Base-by-base conservation (phyloP, 2,797 vertebrate genomes). In the Onychomys arenicola region DNA sequence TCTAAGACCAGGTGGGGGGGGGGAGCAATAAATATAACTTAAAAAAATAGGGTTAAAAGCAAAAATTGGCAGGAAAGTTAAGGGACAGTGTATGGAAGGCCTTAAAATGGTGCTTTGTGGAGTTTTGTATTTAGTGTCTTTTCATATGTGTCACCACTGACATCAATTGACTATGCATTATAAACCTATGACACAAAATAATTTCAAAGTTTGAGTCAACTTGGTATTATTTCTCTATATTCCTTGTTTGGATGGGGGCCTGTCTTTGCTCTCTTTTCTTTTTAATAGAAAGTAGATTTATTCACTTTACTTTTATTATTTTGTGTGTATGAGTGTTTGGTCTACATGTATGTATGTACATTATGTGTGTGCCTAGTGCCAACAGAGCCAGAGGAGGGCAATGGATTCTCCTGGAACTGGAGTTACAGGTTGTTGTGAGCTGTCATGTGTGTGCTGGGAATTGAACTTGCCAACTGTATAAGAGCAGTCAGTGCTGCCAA, bases 161-260 rank as follows among this genome's bases (percentile, higher is more conserved):
- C 71, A 32, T 89, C 9, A 67, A 69, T 55, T 82, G 21, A 17
- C 29, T 67, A n/a, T 29, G 23, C 21, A 94, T 27, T 59, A 46
- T 91, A 32, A 94, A 63, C 43, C 25, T 65, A 61, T 55, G 87
- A 63, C 0, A 63, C 29, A 86, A 89, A 87, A n/a, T 90, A 88
- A 73, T 85, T 85, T 81, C 67, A 90, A 57, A 91, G 12, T 92
- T 80, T 83, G n/a, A 27, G 78, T 87, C 40, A 76, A 23, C 29
- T 84, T 94, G 27, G 37, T 67, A 89, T 76, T 84, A 90, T 32
- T 95, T 87, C 67, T 93, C 52, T 76, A 40, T 32, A 76, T 34
- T 75, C 84, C 14, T 91, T 57, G 92, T 84, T 46, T 88, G 0
- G 46, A 71, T 27, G 40, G 4, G 10, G 37, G 2, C 32, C 71